These are phyloP conservation scores for Anthopleura sola DNA, from an alignment of 64 coral and sea anemone species.

Conservation along the genomic window DNA sequence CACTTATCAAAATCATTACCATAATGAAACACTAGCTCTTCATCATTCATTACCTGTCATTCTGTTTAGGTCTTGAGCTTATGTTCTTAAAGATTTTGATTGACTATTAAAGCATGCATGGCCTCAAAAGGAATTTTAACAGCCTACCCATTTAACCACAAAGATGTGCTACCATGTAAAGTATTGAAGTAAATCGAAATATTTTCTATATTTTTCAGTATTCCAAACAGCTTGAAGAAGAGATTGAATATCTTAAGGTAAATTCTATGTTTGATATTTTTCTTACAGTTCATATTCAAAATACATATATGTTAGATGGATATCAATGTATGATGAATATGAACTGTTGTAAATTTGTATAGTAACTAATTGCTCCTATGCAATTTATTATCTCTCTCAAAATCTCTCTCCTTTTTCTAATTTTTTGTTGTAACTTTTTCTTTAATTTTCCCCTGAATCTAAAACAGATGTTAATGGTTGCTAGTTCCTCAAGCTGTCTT, in stretches of 20 bases:
- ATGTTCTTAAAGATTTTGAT: not conserved
- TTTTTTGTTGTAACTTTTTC: too few species aligned
- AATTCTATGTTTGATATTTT: too few species aligned
- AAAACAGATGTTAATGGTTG: not conserved
- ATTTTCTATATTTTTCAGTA: slow-evolving; percentile 41
- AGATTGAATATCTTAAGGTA: slow-evolving; percentile 98
- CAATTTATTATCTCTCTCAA: too few species aligned
- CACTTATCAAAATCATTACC: not conserved
- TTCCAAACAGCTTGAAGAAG: slow-evolving; percentile 94
- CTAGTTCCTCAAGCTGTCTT: not conserved
- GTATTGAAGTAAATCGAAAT: not conserved
- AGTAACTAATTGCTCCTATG: too few species aligned
- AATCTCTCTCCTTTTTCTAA: too few species aligned
- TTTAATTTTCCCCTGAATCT: not conserved
- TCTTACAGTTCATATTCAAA: too few species aligned
- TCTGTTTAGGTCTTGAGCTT: too few species aligned
- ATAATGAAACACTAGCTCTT: not conserved
- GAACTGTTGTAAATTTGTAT: too few species aligned
- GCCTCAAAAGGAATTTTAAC: not conserved
- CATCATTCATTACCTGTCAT: not conserved
- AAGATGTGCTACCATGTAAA: not conserved
- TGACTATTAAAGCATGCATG: not conserved
- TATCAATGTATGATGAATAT: too few species aligned
- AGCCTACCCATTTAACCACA: too few species aligned
- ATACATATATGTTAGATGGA: too few species aligned